Conservation (phyloP, 2,113 vertebrate species). For the Collichthys lucidus region DNA sequence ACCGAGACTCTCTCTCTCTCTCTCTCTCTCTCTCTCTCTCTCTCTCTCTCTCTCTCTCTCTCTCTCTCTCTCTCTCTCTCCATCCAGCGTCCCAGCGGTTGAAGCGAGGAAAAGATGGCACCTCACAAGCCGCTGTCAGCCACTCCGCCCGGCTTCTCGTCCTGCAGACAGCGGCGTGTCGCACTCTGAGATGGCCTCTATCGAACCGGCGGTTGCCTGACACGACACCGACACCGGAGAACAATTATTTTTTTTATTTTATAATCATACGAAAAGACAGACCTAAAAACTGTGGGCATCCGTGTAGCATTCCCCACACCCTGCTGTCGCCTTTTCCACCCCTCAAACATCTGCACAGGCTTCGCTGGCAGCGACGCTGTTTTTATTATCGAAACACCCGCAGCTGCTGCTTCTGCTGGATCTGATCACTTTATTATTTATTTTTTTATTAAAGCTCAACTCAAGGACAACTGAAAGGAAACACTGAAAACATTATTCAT, state of each 20-base stretch:
- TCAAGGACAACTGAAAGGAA: constrained; percentile 44
- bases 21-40: constrained; percentile 20
- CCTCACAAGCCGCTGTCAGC: constrained; percentile 65
- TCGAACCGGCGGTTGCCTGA: constrained; percentile 41
- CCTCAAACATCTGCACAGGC: constrained; percentile 72
- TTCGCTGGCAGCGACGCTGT: constrained; percentile 29
- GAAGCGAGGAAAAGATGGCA: constrained; percentile 79
- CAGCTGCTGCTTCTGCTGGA: constrained; percentile 13
- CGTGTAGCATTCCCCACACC: constrained; percentile 65
- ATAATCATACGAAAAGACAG: background rate
- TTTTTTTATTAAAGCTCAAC: constrained; percentile 12
- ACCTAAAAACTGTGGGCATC: constrained; percentile 60
- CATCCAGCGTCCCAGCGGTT: constrained; percentile 70
- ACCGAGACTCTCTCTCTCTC: constrained; percentile 15
- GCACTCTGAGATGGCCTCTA: constrained; percentile 72
- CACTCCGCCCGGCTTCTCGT: constrained; percentile 57
- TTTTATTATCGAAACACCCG: background rate
- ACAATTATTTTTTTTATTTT: background rate
- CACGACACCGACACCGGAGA: constrained; percentile 33
- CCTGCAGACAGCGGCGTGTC: constrained; percentile 60
- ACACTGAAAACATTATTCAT: constrained; percentile 12
- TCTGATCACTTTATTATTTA: background rate
- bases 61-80: constrained; percentile 21
- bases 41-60: constrained; percentile 14
- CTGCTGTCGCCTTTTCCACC: constrained; percentile 55